Conservation (phyloP, 2,113 vertebrate genomes). For the Epinephelus lanceolatus region DNA sequence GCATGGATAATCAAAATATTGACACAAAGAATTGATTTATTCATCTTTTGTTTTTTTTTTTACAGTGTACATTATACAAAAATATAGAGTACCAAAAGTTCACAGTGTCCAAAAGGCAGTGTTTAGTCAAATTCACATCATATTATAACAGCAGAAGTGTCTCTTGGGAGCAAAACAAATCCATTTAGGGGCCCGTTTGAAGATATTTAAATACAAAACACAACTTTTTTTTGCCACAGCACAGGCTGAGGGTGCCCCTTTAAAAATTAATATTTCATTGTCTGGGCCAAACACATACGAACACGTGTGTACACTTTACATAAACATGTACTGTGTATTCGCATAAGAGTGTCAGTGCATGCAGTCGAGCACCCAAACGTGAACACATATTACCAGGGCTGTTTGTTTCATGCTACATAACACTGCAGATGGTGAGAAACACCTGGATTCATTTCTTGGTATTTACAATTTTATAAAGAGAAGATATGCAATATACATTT, state of each 20-base stretch:
- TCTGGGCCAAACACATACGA: conserved; percentile 35
- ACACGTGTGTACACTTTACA: conserved; percentile 39
- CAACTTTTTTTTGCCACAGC: background rate
- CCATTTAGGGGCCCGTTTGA: background rate
- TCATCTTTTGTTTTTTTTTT: conserved; percentile 79
- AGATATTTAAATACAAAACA: conserved; percentile 71
- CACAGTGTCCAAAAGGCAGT: conserved; percentile 91
- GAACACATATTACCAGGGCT: background rate
- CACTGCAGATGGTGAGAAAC: conserved; percentile 21
- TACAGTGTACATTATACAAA: conserved; percentile 92
- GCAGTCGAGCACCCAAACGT: conserved; percentile 27
- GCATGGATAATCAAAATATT: conserved; percentile 22
- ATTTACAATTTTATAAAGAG: conserved; percentile 74
- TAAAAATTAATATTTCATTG: background rate
- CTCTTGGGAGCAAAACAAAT: conserved; percentile 24
- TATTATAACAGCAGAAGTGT: conserved; percentile 63
- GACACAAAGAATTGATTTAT: conserved; percentile 77
- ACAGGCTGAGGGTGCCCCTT: background rate
- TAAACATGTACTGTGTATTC: conserved; percentile 19
- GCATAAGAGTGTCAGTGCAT: conserved; percentile 21
- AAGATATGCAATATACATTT: conserved; percentile 54
- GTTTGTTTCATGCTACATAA: conserved; percentile 49
- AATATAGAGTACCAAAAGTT: conserved; percentile 91
- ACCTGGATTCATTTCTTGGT: conserved; percentile 55
- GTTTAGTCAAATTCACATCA: conserved; percentile 83